phyloP scores from a whole-genome alignment of 1,140 invertebrate species.

The Sitobion miscanthi region DNA sequence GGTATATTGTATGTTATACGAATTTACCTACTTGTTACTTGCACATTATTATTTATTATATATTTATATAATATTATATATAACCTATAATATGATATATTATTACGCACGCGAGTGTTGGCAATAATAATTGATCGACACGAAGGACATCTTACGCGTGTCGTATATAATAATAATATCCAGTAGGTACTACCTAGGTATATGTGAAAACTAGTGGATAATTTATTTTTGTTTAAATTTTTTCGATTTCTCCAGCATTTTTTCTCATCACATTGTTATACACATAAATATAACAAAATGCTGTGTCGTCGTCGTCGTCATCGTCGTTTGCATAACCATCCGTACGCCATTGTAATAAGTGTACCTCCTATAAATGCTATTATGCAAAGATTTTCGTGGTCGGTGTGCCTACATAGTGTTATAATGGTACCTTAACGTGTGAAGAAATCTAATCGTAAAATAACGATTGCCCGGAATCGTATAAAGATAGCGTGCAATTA shows the following conservation, averaged over 20 bases:
- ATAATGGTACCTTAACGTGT: not conserved
- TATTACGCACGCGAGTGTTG: not conserved
- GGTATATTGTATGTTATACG: not conserved
- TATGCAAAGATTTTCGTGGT: not conserved
- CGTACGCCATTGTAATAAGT: not conserved
- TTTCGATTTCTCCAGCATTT: not conserved
- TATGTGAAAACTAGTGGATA: not conserved
- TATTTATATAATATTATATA: too few species aligned
- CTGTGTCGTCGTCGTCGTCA: not conserved
- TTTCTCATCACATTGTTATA: not conserved
- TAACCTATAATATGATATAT: not conserved
- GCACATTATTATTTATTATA: not conserved
- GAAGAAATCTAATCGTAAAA: not conserved
- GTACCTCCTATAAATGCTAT: not conserved
- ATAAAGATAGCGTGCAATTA: not conserved
- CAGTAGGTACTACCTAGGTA: too few species aligned
- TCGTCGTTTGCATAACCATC: not conserved
- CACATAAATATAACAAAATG: not conserved
- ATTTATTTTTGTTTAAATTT: not conserved
- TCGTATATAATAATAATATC: not conserved
- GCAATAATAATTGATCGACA: slow-evolving; percentile 9
- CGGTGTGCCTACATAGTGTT: not conserved
- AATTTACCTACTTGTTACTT: not conserved
- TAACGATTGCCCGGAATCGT: not conserved
- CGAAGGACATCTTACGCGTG: not conserved